Evolutionary conservation across 2,888 invertebrate species (phyloP), one percentile per base, ranked within the genome.

Genomic region (Pristionchus fissidentatus): DNA sequence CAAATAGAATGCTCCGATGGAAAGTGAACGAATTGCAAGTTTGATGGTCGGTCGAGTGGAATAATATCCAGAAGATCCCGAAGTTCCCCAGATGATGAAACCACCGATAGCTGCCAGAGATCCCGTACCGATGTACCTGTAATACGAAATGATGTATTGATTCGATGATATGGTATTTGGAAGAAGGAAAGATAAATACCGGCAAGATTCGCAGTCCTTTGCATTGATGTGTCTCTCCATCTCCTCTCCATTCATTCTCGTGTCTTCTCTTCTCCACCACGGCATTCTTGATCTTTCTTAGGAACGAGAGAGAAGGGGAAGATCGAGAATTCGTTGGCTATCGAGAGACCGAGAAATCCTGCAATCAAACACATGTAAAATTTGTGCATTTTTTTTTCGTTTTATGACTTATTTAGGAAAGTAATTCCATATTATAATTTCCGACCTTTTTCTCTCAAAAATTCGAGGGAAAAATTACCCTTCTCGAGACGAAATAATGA

Each of bases 21-120:
- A 86, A 55, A 86, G 84, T 38, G 85, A 85, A 82, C 86, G 84
- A 79, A 86, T 75, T 5, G 84, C 32, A 46, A 83, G 62, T 43
- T 85, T 82, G 38, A 85, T 86, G 10, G 83, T n/a, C 5, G 86
- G 86, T 55, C 85, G 60, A 3, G 85, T 75, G 1, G 83, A 79
- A 77, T 86, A 86, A 79, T 85, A 86, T 78, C 86, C 85, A 26
- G 52, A 22, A 13, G 52, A 55, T 15, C 78, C 78, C 10, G 78
- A 78, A 4, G 78, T 78, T 32, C 78, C 78, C 78, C 78, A 78
- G 35, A 78, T 55, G 13, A 78, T 78, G 55, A 78, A 78, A 10
- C 78, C 78, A 19, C 78, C 78, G 26, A 78, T 78, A n/a, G 38
- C 52, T 2, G 78, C 32, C 38, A 78, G 26, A 13, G 78, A 78